phyloP scores from a whole-genome alignment of 2,888 invertebrate genomes.

The Coremacera marginata region DNA sequence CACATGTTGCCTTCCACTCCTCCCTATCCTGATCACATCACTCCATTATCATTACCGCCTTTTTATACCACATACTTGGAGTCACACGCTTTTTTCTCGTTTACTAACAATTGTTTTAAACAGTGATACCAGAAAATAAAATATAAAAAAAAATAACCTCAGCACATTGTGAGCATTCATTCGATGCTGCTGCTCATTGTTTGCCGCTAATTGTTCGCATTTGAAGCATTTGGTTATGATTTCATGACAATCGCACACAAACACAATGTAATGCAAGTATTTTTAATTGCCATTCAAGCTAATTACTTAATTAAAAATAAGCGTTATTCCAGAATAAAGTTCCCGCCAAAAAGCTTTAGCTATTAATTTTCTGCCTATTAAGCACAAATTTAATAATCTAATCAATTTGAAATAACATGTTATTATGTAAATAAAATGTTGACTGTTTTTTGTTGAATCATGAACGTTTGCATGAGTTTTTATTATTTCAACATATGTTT shows the following conservation, averaged over 20 bases:
- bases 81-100: neutral
- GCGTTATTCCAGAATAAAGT: neutral
- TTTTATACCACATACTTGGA: neutral
- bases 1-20: neutral
- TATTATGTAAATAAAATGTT: too few species aligned
- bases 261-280: slow-evolving; percentile 10
- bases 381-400: neutral
- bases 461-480: neutral
- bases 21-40: neutral
- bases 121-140: neutral
- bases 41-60: neutral
- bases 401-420: too few species aligned
- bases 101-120: slow-evolving; percentile 2
- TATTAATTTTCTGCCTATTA: neutral
- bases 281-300: slow-evolving; percentile 16
- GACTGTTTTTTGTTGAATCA: too few species aligned
- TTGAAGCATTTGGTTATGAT: neutral
- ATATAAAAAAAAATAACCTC: neutral
- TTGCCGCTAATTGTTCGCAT: slow-evolving; percentile 15
- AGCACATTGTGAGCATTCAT: neutral
- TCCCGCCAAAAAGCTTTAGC: neutral
- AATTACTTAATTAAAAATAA: slow-evolving; percentile 19
- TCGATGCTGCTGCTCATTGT: neutral
- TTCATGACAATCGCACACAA: neutral
- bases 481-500: neutral